A percentile compares a stretch with the other conserved stretches of the same genome.
Evolutionary conservation across 2,888 invertebrate genomes (phyloP).

Genomic region (Xestoiulus laeticollis): DNA sequence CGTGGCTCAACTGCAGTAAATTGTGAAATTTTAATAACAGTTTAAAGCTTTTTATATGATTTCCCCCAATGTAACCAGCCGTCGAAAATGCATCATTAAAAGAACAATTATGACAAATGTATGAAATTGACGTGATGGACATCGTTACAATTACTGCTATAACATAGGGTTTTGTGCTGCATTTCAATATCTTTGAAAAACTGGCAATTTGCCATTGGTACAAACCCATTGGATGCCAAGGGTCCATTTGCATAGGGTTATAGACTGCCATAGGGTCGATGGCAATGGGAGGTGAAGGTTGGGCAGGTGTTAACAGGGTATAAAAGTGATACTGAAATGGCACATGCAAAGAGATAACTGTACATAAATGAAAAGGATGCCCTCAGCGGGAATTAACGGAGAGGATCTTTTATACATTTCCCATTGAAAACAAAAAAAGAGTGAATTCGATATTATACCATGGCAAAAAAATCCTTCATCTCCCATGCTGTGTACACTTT

Average conservation of each 20-base stretch:
- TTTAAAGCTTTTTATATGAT: conserved; percentile 15
- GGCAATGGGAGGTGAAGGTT: background rate
- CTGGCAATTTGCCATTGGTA: background rate
- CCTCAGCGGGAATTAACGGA: conserved; percentile 31
- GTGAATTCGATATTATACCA: conserved; percentile 21
- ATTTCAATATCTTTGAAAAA: background rate
- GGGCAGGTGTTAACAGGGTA: background rate
- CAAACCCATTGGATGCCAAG: background rate
- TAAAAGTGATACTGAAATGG: conserved; percentile 31
- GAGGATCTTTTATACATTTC: background rate
- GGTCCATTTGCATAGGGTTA: background rate
- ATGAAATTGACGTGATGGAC: background rate
- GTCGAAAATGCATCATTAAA: conserved; percentile 19
- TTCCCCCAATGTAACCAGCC: conserved; percentile 14
- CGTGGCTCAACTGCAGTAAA: background rate
- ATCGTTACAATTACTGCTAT: background rate
- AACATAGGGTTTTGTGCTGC: background rate
- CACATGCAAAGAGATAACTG: conserved; percentile 25
- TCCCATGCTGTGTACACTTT: conserved; percentile 24
- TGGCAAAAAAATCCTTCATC: conserved; percentile 42
- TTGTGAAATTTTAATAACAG: conserved; percentile 15
- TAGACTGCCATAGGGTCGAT: conserved; percentile 10
- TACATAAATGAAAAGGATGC: conserved; percentile 40
- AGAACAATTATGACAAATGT: background rate
- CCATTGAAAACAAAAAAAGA: background rate